phyloP scores from a whole-genome alignment of 2,797 vertebrate genomes.

The Danio albolineatus region DNA sequence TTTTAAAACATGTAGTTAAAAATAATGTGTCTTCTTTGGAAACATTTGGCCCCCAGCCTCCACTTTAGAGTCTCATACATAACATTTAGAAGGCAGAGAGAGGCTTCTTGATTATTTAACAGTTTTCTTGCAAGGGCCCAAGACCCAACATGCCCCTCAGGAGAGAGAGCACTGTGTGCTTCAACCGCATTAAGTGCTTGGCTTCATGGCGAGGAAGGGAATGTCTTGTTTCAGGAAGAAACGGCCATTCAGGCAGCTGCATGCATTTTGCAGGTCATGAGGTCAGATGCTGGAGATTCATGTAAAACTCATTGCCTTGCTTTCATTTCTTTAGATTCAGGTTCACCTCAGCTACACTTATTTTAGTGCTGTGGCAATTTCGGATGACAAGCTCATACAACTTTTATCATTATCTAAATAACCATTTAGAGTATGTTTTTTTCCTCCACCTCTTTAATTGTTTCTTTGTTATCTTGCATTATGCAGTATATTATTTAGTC shows the following conservation, averaged over 20 bases:
- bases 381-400: neutral
- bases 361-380: neutral
- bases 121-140: conserved; percentile 22
- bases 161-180: conserved; percentile 37
- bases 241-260: neutral
- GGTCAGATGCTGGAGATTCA: conserved; percentile 12
- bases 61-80: conserved; percentile 4
- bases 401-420: neutral
- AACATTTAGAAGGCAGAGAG: conserved; percentile 21
- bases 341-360: neutral
- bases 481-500: neutral
- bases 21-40: conserved; percentile 9
- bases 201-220: conserved; percentile 20
- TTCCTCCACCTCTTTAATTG: neutral
- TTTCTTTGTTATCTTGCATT: neutral
- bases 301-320: neutral
- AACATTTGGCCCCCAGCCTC: conserved; percentile 15
- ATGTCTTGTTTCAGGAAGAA: conserved; percentile 18
- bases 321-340: neutral
- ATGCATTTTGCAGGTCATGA: neutral
- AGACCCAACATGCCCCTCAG: conserved; percentile 35
- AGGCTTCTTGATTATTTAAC: conserved; percentile 41
- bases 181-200: conserved; percentile 44
- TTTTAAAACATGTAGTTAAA: conserved; percentile 25
- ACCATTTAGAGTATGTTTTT: neutral